Evolutionary conservation across 2,113 vertebrate species (phyloP).

Genomic region (Hipposideros armiger): DNA sequence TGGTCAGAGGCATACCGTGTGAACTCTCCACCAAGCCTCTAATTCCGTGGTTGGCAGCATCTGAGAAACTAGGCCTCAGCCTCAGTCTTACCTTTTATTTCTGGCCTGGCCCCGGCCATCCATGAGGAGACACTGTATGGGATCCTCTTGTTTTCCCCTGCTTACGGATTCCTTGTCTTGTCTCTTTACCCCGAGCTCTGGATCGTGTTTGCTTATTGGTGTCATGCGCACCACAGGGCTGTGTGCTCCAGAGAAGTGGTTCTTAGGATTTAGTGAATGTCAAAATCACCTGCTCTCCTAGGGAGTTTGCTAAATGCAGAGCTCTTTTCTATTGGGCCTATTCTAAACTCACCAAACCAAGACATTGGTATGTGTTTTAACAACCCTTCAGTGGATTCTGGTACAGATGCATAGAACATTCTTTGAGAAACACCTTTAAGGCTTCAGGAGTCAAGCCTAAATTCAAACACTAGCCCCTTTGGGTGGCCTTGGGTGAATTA

Average conservation of each 20-base stretch:
- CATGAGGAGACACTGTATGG: neutral
- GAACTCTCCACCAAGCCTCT: neutral
- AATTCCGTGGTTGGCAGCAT: neutral
- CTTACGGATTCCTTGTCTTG: neutral
- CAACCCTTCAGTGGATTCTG: neutral
- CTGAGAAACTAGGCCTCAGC: neutral
- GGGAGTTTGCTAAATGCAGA: neutral
- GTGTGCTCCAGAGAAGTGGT: neutral
- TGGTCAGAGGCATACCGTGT: neutral
- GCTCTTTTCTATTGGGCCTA: neutral
- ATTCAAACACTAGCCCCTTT: neutral
- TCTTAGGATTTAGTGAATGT: neutral
- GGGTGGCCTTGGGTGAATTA: neutral
- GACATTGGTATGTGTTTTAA: neutral
- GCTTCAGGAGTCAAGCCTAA: neutral
- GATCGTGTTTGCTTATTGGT: neutral
- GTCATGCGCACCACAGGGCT: neutral
- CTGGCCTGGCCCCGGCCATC: neutral
- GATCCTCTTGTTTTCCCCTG: neutral
- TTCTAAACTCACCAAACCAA: conserved; percentile 8
- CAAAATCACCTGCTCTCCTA: accelerated
- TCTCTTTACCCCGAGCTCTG: neutral
- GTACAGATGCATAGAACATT: neutral
- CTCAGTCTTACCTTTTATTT: neutral
- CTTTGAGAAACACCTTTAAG: neutral